Evolutionary conservation across 2,797 vertebrate genomes (phyloP).

Genomic region (Antrozous pallidus): DNA sequence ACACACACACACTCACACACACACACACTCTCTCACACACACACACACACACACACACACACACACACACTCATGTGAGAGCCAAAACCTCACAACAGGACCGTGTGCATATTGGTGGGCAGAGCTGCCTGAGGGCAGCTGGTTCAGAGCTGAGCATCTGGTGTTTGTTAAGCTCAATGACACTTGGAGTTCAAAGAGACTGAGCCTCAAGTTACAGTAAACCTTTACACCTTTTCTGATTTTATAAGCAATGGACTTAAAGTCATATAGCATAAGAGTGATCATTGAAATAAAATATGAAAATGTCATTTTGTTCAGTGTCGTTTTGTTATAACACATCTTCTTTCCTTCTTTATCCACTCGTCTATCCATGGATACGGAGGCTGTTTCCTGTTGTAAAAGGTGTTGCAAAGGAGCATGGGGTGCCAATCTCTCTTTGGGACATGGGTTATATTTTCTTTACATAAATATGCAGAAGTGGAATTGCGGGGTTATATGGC

Average conservation of each 20-base stretch:
- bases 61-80: too few relatives aligned
- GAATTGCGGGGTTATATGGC: background rate
- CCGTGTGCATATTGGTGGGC: fast-evolving
- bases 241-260: background rate
- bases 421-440: background rate
- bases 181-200: background rate
- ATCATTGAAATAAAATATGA: background rate
- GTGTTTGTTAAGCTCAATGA: background rate
- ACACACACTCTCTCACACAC: too few relatives aligned
- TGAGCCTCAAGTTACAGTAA: background rate
- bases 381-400: background rate
- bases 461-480: background rate
- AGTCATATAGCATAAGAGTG: background rate
- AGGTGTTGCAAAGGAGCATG: background rate
- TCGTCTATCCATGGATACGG: background rate
- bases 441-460: background rate
- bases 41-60: background rate
- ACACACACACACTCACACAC: too few relatives aligned
- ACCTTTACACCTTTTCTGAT: background rate
- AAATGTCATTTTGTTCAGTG: background rate
- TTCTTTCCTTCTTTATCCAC: background rate
- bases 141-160: background rate
- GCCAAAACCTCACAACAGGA: fast-evolving
- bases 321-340: too few relatives aligned
- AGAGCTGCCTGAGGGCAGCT: background rate